phyloP scores from a whole-genome alignment of 1,140 invertebrate genomes.

The Lepidurus packardi region DNA sequence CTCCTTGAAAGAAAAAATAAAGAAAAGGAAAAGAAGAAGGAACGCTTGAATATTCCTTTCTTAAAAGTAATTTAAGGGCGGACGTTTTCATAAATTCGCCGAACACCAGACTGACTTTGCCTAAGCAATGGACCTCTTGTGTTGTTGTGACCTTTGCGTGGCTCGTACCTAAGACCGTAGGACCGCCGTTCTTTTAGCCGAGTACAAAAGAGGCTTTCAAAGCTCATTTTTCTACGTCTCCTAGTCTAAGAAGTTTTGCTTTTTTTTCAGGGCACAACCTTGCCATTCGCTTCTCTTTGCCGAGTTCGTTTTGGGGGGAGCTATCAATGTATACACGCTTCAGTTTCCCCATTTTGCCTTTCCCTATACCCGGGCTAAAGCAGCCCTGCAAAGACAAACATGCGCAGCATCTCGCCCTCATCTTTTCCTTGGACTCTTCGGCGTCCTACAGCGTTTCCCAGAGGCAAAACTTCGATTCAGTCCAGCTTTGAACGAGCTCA shows the following conservation, averaged over 20 bases:
- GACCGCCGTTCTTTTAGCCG: not conserved
- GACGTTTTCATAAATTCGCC: not conserved
- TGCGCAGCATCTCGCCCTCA: constrained; percentile 1
- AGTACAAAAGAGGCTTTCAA: constrained; percentile 6
- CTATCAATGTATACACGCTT: no score
- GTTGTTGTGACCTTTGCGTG: constrained; percentile 3
- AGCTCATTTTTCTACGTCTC: constrained; percentile 1
- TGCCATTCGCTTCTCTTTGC: not conserved
- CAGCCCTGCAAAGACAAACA: not conserved
- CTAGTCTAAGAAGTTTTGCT: constrained; percentile 3
- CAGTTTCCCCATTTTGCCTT: no score
- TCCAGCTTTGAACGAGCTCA: not conserved
- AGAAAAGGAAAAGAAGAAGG: not conserved
- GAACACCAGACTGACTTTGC: constrained; percentile 12
- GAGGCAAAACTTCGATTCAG: not conserved
- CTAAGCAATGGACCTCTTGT: not conserved
- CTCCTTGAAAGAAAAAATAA: not conserved
- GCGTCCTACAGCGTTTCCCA: not conserved
- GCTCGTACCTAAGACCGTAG: not conserved
- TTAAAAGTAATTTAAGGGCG: constrained; percentile 1
- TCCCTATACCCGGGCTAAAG: not conserved
- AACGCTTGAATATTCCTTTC: not conserved
- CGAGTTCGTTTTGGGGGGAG: not conserved
- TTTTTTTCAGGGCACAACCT: not conserved
- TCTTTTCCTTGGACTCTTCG: not conserved